Percentiles rank a stretch among this genome's conserved stretches.
Conservation (phyloP, 2,888 invertebrate genomes). For the Oxyteleia sp. region DNA sequence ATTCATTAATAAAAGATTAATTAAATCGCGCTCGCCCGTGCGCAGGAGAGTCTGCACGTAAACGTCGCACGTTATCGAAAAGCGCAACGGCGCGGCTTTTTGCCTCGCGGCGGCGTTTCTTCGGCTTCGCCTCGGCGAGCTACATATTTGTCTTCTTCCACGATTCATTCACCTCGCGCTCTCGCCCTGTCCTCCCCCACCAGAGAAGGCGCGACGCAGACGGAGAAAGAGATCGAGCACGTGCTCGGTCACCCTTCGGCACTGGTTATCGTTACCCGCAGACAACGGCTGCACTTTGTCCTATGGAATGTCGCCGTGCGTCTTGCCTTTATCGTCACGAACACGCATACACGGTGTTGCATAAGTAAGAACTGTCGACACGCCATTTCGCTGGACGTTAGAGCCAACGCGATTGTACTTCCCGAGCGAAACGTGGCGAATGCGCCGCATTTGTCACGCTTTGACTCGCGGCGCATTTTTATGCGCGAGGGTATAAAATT, state of each 20-base stretch:
- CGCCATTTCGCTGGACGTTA: constrained; percentile 44
- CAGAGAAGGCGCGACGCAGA: constrained; percentile 21
- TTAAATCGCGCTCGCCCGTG: too few relatives aligned
- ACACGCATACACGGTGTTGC: constrained; percentile 72
- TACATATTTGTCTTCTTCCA: constrained; percentile 66
- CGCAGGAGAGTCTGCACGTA: constrained; percentile 9
- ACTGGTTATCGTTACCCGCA: constrained; percentile 68
- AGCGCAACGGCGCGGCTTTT: constrained; percentile 45
- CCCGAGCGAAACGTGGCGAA: constrained; percentile 35
- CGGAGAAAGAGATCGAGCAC: constrained; percentile 61
- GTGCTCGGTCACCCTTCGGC: constrained; percentile 69
- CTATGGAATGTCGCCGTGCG: constrained; percentile 70
- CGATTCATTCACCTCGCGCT: constrained; percentile 71
- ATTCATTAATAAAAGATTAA: constrained; percentile 61
- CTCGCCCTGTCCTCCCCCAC: constrained; percentile 56
- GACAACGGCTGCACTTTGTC: constrained; percentile 74
- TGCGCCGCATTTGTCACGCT: constrained; percentile 52
- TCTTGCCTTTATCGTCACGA: constrained; percentile 73
- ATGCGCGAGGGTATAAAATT: constrained; percentile 11
- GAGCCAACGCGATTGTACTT: constrained; percentile 32
- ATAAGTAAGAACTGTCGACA: constrained; percentile 68
- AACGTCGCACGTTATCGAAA: constrained; percentile 50
- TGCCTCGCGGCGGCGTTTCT: constrained; percentile 32
- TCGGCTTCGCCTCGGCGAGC: constrained; percentile 47
- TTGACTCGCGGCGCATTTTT: constrained; percentile 48